Evolutionary conservation across 2,113 vertebrate genomes (phyloP).

Genomic region (Tetrax tetrax): DNA sequence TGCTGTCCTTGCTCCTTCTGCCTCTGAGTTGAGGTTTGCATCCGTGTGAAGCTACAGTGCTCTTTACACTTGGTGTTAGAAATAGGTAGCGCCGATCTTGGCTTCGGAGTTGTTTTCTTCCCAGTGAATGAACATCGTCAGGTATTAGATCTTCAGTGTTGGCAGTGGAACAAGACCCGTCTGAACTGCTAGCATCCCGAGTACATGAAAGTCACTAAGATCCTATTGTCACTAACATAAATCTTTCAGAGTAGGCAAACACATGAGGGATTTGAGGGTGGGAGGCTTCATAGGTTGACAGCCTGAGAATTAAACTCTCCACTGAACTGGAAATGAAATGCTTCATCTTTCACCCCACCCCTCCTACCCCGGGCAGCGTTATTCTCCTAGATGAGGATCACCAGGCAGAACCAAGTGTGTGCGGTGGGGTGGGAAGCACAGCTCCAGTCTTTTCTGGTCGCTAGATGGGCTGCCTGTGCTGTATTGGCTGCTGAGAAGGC

Average conservation of each 20-base stretch:
- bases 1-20: neutral
- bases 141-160: neutral
- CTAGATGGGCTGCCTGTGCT: accelerated
- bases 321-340: neutral
- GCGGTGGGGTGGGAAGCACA: neutral
- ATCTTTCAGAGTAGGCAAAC: neutral
- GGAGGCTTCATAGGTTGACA: neutral
- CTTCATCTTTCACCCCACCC: accelerated
- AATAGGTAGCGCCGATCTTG: accelerated
- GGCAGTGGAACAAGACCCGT: neutral
- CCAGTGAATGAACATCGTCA: too few species aligned
- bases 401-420: neutral
- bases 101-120: neutral
- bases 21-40: neutral
- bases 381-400: neutral
- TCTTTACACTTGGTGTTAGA: accelerated
- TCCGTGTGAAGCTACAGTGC: accelerated
- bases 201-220: accelerated
- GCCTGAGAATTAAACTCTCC: neutral
- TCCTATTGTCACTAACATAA: neutral
- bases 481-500: neutral
- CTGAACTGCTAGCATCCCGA: neutral
- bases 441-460: neutral
- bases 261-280: accelerated
- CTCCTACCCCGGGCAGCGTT: neutral